phyloP scores from a whole-genome alignment of 2,797 vertebrate genomes.

The Siniperca scherzeri region DNA sequence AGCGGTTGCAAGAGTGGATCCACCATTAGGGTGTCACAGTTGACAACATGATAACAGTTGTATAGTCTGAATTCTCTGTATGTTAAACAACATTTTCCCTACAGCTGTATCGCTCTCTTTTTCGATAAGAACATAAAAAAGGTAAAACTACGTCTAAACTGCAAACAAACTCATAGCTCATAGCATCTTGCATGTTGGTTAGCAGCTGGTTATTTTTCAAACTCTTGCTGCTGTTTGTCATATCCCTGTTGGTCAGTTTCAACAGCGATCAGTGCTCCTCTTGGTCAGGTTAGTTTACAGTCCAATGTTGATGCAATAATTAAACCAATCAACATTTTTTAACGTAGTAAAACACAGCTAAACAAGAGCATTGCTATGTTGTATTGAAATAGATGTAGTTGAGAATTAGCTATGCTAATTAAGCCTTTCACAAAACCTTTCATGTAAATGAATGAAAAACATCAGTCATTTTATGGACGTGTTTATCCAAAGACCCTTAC shows the following conservation, averaged over 20 bases:
- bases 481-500: background rate
- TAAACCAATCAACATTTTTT: background rate
- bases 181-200: background rate
- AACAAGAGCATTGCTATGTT: background rate
- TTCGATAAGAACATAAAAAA: too few species aligned
- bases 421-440: background rate
- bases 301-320: background rate
- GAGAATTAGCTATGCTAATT: too few species aligned
- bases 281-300: too few species aligned
- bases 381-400: background rate
- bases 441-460: background rate
- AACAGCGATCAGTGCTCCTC: background rate
- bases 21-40: background rate
- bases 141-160: background rate
- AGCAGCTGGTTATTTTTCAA: too few species aligned
- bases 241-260: too few species aligned
- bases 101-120: background rate
- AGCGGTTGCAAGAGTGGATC: background rate
- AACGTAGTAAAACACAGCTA: background rate
- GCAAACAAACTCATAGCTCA: background rate
- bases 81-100: background rate
- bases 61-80: background rate
- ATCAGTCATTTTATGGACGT: background rate
- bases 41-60: background rate
- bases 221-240: too few species aligned